Base-by-base conservation (phyloP, 2,888 invertebrate species). In the Gari tellinella region DNA sequence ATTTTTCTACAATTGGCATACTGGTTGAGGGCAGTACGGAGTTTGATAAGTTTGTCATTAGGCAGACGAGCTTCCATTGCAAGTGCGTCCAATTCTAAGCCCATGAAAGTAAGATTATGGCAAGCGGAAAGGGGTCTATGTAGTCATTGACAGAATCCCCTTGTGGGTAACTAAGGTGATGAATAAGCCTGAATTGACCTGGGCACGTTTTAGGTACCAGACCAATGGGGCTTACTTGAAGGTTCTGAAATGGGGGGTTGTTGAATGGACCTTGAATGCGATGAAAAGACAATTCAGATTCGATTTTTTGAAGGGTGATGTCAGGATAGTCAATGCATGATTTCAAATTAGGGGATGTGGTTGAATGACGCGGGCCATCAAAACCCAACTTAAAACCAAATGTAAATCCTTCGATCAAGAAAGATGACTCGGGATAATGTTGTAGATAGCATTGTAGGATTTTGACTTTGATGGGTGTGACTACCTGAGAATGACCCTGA, bases 151-250 rank as follows among this genome's bases (percentile, higher is more conserved):
- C 56, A 2, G 69, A 74, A 10, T 25, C 21, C 0, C 74, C 68
- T 19, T 51, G 15, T 2, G 74, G 73, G 21, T 38, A 68, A 14
- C 53, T 58, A 3, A 69, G 46, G 38, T 74, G 60, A 17, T 73
- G 73, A 17, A 67, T 73, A 19, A 73, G 48, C 5, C 67, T 26
- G 21, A 49, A 68, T 37, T 67, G 49, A 37, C 60, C 56, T 3
- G 55, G 55, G 0, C 15, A 25, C 55, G 67, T 73, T 21, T 73
- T 63, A 5, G 73, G 73, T 25, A 72, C 66, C 5, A 72, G 31
- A 14, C 67, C 67, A 0, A 67, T 67, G 3, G 68, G 69, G 19
- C 58, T 66, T 2, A 69, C 41, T 2, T 40, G 45, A 4, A 74
- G 41, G 49, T 61, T 23, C 0, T 41, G 60, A 23, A 74, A 53